These are phyloP conservation scores for Geophilus truncorum DNA, from an alignment of 2,888 invertebrate species.

Conservation along the genomic window DNA sequence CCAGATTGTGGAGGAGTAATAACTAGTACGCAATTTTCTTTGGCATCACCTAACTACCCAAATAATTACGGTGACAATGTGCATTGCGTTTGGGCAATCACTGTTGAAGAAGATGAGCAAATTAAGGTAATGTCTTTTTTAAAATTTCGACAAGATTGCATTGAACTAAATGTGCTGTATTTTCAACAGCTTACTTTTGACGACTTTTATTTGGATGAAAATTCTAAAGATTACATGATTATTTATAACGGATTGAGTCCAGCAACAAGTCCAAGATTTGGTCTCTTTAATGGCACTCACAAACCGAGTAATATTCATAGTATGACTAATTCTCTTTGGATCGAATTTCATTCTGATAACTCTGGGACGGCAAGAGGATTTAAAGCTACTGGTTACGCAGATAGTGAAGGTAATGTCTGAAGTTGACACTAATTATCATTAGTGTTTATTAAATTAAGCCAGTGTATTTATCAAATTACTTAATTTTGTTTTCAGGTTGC, in stretches of 20 bases:
- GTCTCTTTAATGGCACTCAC: conserved; percentile 58
- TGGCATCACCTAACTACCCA: conserved; percentile 55
- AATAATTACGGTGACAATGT: conserved; percentile 53
- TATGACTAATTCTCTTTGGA: conserved; percentile 56
- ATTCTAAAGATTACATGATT: conserved; percentile 55
- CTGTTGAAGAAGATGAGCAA: conserved; percentile 49
- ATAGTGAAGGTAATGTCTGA: too few relatives aligned
- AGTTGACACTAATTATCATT: too few relatives aligned
- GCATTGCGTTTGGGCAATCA: conserved; percentile 69
- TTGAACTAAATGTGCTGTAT: too few relatives aligned
- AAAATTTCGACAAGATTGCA: too few relatives aligned
- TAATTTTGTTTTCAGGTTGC: conserved; percentile 58
- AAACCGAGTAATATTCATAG: conserved; percentile 52
- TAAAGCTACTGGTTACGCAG: conserved; percentile 42
- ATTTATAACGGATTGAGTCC: conserved; percentile 55
- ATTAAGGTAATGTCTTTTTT: too few relatives aligned
- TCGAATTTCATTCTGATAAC: conserved; percentile 65
- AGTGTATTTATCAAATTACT: too few relatives aligned
- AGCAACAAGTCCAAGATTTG: conserved; percentile 55
- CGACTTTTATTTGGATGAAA: conserved; percentile 54
- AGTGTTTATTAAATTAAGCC: too few relatives aligned
- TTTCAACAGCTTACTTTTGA: conserved; percentile 55
- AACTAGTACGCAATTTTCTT: neutral
- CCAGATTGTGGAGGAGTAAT: neutral
- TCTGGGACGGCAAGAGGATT: conserved; percentile 48